Conservation (phyloP, 30 jellyfish, hydroid and myxozoan species). For the Aurelia sp. region DNA sequence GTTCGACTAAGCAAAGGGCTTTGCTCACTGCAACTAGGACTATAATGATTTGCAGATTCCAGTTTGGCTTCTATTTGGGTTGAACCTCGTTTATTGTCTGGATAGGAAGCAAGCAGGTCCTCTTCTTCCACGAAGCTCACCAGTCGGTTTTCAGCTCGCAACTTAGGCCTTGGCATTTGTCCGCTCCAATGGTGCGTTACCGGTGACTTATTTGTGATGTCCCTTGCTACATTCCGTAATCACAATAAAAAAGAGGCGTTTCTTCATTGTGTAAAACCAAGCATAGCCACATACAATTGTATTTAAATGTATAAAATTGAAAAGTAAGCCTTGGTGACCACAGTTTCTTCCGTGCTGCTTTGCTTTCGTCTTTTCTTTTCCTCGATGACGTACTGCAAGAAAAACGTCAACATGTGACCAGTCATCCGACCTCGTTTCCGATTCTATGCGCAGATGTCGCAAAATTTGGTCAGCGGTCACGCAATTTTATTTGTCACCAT, state of each 20-base stretch:
- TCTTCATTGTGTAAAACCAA: background rate
- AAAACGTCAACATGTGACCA: constrained; percentile 48
- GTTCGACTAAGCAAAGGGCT: constrained; percentile 92
- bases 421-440: constrained; percentile 34
- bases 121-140: constrained; percentile 85
- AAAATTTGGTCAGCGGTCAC: too few species aligned
- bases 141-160: constrained; percentile 74
- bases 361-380: background rate
- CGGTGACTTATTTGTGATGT: background rate
- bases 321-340: background rate
- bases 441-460: too few species aligned
- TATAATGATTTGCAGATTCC: constrained; percentile 77
- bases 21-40: constrained; percentile 85
- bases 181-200: constrained; percentile 55
- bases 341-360: too few species aligned
- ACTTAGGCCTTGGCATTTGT: constrained; percentile 85
- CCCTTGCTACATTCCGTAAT: constrained; percentile 3
- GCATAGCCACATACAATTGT: background rate
- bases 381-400: constrained; percentile 43
- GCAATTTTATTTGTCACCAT: too few species aligned
- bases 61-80: constrained; percentile 72
- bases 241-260: background rate
- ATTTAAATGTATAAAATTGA: background rate
- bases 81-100: constrained; percentile 56
- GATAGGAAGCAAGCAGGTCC: constrained; percentile 70